These are phyloP conservation scores for Coregonus clupeaformis DNA, from an alignment of 2,113 vertebrate genomes.

Conservation along the genomic window DNA sequence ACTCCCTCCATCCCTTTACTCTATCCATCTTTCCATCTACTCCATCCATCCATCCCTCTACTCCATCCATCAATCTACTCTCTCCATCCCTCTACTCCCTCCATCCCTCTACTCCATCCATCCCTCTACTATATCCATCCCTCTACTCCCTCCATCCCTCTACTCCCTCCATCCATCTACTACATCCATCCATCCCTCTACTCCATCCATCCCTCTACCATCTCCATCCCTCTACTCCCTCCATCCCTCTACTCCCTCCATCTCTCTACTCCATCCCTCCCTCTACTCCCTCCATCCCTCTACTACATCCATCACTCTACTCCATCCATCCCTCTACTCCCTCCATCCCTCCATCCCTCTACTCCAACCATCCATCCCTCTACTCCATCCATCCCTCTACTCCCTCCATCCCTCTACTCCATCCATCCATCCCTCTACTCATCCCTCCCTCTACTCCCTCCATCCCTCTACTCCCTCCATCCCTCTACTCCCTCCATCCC, in stretches of 20 bases:
- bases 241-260: no score
- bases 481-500: not conserved
- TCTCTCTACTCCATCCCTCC: not conserved
- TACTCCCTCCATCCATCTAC: no score
- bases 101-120: not conserved
- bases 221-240: no score
- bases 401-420: not conserved
- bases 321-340: not conserved
- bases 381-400: not conserved
- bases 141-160: not conserved
- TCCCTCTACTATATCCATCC: no score
- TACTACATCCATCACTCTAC: no score
- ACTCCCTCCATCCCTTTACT: not conserved
- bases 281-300: no score
- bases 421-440: not conserved
- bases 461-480: no score
- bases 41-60: no score
- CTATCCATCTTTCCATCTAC: no score
- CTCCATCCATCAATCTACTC: not conserved
- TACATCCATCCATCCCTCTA: not conserved
- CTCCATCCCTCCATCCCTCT: no score
- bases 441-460: no score
- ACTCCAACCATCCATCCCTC: no score
- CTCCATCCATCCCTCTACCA: not conserved
- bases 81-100: not conserved